Percentiles rank a stretch among this genome's conserved stretches.
Evolutionary conservation across 2,797 vertebrate genomes (phyloP).

Genomic region (Sebastes nivosus): DNA sequence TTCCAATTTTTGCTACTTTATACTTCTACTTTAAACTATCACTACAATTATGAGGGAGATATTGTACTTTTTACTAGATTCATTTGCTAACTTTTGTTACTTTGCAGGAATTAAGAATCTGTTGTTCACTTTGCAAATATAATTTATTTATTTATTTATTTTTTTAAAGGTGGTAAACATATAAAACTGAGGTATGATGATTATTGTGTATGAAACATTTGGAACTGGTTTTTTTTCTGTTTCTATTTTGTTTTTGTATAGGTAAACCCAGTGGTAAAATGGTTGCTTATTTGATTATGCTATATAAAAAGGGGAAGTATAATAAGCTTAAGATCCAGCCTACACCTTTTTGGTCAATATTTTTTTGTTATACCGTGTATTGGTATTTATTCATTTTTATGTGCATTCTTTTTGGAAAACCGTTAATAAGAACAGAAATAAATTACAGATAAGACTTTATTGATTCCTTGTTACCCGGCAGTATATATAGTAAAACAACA

Average conservation of each 20-base stretch:
- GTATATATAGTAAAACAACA: neutral
- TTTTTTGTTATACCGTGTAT: no score
- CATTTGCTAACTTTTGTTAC: neutral
- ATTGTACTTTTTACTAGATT: neutral
- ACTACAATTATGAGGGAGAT: neutral
- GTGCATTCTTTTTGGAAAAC: neutral
- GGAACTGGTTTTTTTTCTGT: neutral
- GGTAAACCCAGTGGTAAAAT: neutral
- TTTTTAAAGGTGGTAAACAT: neutral
- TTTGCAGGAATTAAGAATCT: neutral
- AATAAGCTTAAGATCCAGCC: neutral
- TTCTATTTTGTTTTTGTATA: neutral
- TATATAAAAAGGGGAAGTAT: neutral
- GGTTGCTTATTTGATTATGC: neutral
- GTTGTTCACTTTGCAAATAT: neutral
- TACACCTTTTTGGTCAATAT: neutral
- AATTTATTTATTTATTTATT: no score
- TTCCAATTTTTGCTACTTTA: accelerated
- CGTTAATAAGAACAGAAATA: neutral
- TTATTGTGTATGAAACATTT: neutral
- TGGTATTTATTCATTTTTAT: neutral
- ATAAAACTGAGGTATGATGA: neutral
- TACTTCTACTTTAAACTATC: neutral
- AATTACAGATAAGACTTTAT: neutral
- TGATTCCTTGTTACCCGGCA: neutral